Evolutionary conservation across 2,113 vertebrate genomes (phyloP), one percentile per base, ranked within the genome.

Genomic region (Microtus richardsoni): DNA sequence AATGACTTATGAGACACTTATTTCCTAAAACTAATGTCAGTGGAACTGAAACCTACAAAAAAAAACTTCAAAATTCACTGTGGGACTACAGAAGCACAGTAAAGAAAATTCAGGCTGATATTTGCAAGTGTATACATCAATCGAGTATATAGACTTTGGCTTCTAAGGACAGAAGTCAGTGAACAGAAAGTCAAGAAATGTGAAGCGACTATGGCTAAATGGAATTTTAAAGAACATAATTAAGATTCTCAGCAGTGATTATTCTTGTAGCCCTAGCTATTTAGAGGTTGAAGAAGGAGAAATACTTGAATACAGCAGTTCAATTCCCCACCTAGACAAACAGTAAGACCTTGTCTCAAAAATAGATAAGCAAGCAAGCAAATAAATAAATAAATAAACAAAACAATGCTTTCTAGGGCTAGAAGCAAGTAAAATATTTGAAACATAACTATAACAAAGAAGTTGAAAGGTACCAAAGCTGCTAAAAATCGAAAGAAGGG

Each of bases 351-450:
- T 36, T 52, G 28, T 74, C 16, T 87, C 44, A 74, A 58, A 74
- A 30, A 19, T 33, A 66, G 12, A 30, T 13, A 30, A 30, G 10
- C 7, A 62, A 28, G 26, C 28, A 17, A 36, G 6, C 7, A 70
- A 36, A n/a, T 19, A 71, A 17, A 71, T 19, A 71, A 19, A 71
- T 9, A n/a, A 19, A 71, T 2, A 39, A 2, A 21, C 0, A 21
- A 14, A 39, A 17, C 54, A 58, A 28, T 39, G 54, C 36, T 41
- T 71, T 41, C 49, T 39, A 58, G 33, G 30, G 33, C 14, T 75
- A 92, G 64, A 96, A 88, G 19, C 68, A 92, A 88, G 54, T 73
- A 62, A 92, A 94, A 70, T 12, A 66, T 68, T 58, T 92, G n/a
- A 30, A 93, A 79, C 41, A 47, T 91, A 60, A 74, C 9, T 4